phyloP scores from a whole-genome alignment of 2,888 invertebrate genomes.

The Eutolmus rufibarbis region DNA sequence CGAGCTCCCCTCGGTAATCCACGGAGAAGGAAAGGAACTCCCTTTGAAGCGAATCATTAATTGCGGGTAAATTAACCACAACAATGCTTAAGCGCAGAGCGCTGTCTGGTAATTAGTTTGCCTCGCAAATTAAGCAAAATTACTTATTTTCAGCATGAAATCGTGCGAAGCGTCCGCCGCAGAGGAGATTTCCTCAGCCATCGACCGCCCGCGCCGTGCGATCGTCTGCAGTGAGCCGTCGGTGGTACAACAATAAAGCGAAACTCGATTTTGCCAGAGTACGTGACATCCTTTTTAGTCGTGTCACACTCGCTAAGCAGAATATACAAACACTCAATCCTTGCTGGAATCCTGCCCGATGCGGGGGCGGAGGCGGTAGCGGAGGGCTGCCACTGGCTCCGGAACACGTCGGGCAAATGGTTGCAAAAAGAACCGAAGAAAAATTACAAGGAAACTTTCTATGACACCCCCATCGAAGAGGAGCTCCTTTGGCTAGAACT shows the following conservation, averaged over 20 bases:
- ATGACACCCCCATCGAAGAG: slow-evolving; percentile 8
- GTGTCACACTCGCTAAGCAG: slow-evolving; percentile 46
- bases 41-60: slow-evolving; percentile 11
- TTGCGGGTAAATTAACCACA: slow-evolving; percentile 34
- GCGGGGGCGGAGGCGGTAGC: not conserved
- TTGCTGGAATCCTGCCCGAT: slow-evolving; percentile 30
- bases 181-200: not conserved
- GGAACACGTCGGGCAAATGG: slow-evolving; percentile 18
- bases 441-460: slow-evolving; percentile 35
- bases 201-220: not conserved
- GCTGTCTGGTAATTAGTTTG: slow-evolving; percentile 23
- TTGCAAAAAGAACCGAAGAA: slow-evolving; percentile 17
- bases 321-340: slow-evolving; percentile 46
- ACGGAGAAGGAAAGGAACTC: not conserved
- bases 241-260: slow-evolving; percentile 44
- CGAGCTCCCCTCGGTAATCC: not conserved
- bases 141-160: slow-evolving; percentile 36
- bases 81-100: slow-evolving; percentile 18
- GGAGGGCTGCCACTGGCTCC: not conserved
- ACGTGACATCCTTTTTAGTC: slow-evolving; percentile 47
- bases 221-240: not conserved
- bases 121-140: slow-evolving; percentile 37
- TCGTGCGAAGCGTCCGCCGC: slow-evolving; percentile 24
- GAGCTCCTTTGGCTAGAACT: not conserved
- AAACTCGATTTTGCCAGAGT: slow-evolving; percentile 46